These are phyloP conservation scores for Microdon myrmicae DNA, from an alignment of 2,888 invertebrate species.

Conservation along the genomic window DNA sequence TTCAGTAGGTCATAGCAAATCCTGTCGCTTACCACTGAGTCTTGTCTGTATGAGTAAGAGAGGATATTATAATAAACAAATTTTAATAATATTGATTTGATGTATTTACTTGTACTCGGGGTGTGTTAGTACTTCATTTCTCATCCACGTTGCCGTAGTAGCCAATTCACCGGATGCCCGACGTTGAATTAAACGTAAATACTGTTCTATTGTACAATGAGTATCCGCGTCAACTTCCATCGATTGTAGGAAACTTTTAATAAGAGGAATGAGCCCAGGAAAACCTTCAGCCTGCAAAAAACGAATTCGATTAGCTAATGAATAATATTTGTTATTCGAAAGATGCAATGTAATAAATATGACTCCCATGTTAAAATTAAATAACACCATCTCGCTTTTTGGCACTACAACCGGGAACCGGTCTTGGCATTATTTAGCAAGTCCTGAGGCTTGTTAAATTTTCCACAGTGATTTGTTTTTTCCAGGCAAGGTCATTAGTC, in stretches of 20 bases:
- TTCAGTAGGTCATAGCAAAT: constrained; percentile 92
- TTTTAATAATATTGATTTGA: too few relatives aligned
- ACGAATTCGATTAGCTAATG: too few relatives aligned
- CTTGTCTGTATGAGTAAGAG: constrained; percentile 72
- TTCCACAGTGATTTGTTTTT: too few relatives aligned
- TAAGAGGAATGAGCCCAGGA: constrained; percentile 93
- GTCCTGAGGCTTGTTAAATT: too few relatives aligned
- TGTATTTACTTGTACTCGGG: constrained; percentile 84
- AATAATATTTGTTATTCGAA: too few relatives aligned
- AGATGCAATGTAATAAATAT: too few relatives aligned
- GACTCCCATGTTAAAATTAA: too few relatives aligned
- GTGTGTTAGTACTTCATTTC: constrained; percentile 88
- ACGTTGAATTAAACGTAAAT: constrained; percentile 89
- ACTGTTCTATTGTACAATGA: constrained; percentile 95
- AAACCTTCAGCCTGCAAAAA: constrained; percentile 78
- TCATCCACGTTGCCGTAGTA: constrained; percentile 95
- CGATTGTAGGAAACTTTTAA: constrained; percentile 91
- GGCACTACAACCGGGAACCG: too few relatives aligned
- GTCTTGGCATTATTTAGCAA: too few relatives aligned
- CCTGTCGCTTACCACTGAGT: constrained; percentile 87
- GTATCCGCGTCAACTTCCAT: constrained; percentile 99
- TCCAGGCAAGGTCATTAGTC: too few relatives aligned
- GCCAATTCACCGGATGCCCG: constrained; percentile 88
- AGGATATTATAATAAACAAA: constrained; percentile 2
- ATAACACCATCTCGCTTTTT: not conserved